These are phyloP conservation scores for Homarus gammarus DNA, from an alignment of 2,888 invertebrate species.

Conservation along the genomic window DNA sequence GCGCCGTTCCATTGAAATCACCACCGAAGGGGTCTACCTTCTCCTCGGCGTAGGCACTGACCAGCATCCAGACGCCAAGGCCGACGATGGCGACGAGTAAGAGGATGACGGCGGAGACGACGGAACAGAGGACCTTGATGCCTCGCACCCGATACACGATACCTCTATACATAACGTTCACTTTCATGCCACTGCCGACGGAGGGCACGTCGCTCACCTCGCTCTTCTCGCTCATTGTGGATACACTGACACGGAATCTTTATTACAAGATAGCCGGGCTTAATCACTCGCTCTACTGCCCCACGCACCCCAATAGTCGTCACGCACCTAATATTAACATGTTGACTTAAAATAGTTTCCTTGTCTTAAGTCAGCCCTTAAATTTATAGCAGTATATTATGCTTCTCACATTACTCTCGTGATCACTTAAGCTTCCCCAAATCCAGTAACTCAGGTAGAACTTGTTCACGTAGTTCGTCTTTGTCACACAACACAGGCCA, in stretches of 20 bases:
- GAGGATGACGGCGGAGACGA: conserved; percentile 71
- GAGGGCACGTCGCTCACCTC: conserved; percentile 22
- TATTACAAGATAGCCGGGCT: neutral
- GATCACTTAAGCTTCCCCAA: too few relatives aligned
- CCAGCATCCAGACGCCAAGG: conserved; percentile 75
- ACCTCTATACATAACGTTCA: conserved; percentile 73
- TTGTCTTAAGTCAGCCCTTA: neutral
- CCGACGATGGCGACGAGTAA: conserved; percentile 70
- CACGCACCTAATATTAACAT: neutral
- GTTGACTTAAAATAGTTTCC: neutral
- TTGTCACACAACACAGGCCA: too few relatives aligned
- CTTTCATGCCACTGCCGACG: conserved; percentile 56
- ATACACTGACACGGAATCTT: neutral
- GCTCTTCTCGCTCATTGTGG: conserved; percentile 23
- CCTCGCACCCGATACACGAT: conserved; percentile 75
- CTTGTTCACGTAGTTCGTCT: too few relatives aligned
- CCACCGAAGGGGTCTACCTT: neutral
- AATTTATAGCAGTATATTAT: neutral
- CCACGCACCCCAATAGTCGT: neutral
- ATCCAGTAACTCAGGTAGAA: too few relatives aligned
- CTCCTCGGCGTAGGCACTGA: conserved; percentile 62
- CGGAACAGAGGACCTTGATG: conserved; percentile 74
- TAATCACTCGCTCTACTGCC: neutral
- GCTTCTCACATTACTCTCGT: neutral
- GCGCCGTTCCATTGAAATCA: conserved; percentile 29